Conservation (phyloP, 2,113 vertebrate species). For the Proterorhinus semilunaris region DNA sequence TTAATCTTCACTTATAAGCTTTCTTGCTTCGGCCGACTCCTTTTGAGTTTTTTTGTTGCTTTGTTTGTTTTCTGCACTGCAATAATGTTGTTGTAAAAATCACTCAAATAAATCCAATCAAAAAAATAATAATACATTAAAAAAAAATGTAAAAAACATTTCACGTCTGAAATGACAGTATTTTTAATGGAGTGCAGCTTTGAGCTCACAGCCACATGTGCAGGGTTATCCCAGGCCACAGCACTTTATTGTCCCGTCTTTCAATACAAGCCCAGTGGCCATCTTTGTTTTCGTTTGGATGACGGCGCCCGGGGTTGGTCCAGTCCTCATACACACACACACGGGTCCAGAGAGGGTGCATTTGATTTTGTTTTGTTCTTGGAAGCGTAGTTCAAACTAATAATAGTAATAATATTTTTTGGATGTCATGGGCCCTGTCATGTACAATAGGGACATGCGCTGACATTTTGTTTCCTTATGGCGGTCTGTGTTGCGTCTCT, state of each 20-base stretch:
- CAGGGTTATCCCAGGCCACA: neutral
- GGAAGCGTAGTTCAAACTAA: constrained; percentile 12
- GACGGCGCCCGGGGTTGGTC: neutral
- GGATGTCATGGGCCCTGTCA: constrained; percentile 1
- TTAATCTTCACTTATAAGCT: too few relatives aligned
- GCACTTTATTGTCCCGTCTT: constrained; percentile 1
- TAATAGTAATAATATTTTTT: neutral
- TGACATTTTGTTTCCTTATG: constrained; percentile 24
- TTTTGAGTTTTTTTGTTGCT: too few relatives aligned
- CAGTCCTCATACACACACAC: constrained; percentile 24
- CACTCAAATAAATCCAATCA: too few relatives aligned
- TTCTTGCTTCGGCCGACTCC: too few relatives aligned
- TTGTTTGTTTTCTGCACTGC: too few relatives aligned
- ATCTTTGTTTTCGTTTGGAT: constrained; percentile 6
- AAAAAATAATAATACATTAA: too few relatives aligned
- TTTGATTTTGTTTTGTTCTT: constrained; percentile 6
- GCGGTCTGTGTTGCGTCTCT: constrained; percentile 2
- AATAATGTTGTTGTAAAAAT: too few relatives aligned
- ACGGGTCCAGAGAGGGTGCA: neutral
- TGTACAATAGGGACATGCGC: constrained; percentile 10
- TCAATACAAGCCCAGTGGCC: neutral
- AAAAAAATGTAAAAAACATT: too few relatives aligned
- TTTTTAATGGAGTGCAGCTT: too few relatives aligned
- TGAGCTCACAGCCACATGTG: too few relatives aligned
- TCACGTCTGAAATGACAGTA: too few relatives aligned